These are phyloP conservation scores for Diabrotica balteata DNA, from an alignment of 2,888 invertebrate genomes.

Conservation along the genomic window DNA sequence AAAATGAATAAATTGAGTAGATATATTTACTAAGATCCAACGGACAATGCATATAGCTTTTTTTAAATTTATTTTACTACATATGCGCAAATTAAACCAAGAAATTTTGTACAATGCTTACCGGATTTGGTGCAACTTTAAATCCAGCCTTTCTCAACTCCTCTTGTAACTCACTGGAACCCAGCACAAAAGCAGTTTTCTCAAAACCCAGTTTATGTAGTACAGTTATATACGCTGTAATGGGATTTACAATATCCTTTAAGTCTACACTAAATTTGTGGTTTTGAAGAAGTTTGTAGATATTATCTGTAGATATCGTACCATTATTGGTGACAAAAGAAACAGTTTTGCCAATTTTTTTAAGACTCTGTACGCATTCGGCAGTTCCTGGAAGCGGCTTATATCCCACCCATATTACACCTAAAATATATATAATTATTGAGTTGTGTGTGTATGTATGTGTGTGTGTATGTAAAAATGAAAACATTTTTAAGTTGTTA, in stretches of 20 bases:
- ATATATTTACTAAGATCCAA: too few species aligned
- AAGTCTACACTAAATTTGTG: constrained; percentile 34
- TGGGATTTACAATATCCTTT: constrained; percentile 63
- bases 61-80: too few species aligned
- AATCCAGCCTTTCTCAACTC: constrained; percentile 61
- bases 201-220: constrained; percentile 63
- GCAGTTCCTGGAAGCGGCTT: constrained; percentile 59
- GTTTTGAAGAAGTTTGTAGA: constrained; percentile 45
- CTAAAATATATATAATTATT: constrained; percentile 57
- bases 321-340: constrained; percentile 48
- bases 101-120: constrained; percentile 37
- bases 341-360: constrained; percentile 62
- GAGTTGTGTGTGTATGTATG: too few species aligned
- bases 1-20: too few species aligned
- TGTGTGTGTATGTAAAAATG: too few species aligned
- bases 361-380: constrained; percentile 61
- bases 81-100: background rate
- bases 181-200: constrained; percentile 62
- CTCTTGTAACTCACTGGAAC: constrained; percentile 56
- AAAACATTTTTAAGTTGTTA: too few species aligned
- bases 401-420: constrained; percentile 62
- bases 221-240: constrained; percentile 63
- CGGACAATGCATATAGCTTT: too few species aligned
- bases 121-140: constrained; percentile 57
- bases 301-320: constrained; percentile 48